Base-by-base conservation (phyloP, 2,888 invertebrate genomes). In the Drosophila formosana region DNA sequence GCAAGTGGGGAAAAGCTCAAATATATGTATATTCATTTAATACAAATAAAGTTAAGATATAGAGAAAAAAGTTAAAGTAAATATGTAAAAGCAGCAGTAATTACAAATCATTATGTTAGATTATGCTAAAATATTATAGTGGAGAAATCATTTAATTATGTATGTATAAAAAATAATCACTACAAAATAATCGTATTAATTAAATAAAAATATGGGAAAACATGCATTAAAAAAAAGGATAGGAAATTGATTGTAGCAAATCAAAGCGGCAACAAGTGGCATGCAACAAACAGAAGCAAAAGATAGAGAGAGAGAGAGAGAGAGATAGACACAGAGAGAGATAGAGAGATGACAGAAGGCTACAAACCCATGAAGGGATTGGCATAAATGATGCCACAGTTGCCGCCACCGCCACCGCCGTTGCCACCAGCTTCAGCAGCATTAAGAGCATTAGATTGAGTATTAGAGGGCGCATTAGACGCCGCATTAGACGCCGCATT, bases 291-390 rank as follows among this genome's bases (percentile, higher is more conserved):
- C n/a, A 43, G 43, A 41, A 23, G 52, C 52, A 26, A 39, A 25
- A 37, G 4, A 37, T 8, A 51, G 11, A 51, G 28, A 53, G 30
- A 26, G 13, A 18, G 11, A 46, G 5, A 11, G 26, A 26, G 11
- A 23, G 26, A 28, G 52, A 3, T 11, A 43, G 23, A 41, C 3
- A 9, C 13, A 53, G 8, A 28, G 52, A 3, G 18, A 43, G 23
- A 41, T 3, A 9, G 26, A 53, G 8, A 41, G 26, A 28, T 4
- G 43, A 45, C 45, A 45, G n/a, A 43, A 41, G 41, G 23, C 60
- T 92, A 92, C 92, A 90, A 92, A 92, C 92, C 92, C 91, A 92
- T 89, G 80, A 92, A 92, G 50, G 92, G 92, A 92, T 92, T 92
- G 90, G 92, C 91, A 89, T 92, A 92, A 72, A 92, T 92, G 65